Evolutionary conservation across 2,113 vertebrate species (phyloP).

Genomic region (Taurulus bubalis): DNA sequence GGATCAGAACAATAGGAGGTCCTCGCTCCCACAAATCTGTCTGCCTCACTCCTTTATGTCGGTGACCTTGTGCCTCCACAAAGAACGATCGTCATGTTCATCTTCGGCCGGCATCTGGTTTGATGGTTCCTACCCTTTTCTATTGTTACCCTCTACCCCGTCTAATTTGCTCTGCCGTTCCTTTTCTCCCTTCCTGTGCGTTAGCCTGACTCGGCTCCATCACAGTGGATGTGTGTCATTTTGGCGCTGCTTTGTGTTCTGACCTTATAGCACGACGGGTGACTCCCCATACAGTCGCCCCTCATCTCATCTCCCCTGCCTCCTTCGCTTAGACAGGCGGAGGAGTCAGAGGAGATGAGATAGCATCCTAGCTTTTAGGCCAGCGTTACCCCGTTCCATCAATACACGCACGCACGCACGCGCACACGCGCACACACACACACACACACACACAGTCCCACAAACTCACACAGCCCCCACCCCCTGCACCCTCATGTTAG

Average conservation of each 20-base stretch:
- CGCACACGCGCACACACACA: background rate
- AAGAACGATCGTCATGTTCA: constrained; percentile 47
- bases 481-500: constrained; percentile 59
- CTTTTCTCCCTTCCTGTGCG: constrained; percentile 27
- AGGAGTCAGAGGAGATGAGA: constrained; percentile 63
- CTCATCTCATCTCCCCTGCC: constrained; percentile 70
- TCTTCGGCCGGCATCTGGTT: constrained; percentile 51
- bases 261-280: constrained; percentile 68
- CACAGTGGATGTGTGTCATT: constrained; percentile 68
- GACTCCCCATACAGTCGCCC: constrained; percentile 68
- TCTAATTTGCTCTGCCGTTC: constrained; percentile 40
- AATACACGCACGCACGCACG: background rate
- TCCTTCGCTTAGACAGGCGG: constrained; percentile 58
- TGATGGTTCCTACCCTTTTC: constrained; percentile 58
- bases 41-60: constrained; percentile 51
- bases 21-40: constrained; percentile 39
- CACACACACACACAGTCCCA: constrained; percentile 37
- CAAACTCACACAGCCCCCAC: constrained; percentile 38
- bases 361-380: constrained; percentile 62
- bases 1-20: constrained; percentile 46
- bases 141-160: constrained; percentile 40
- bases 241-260: constrained; percentile 67
- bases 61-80: constrained; percentile 53
- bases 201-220: constrained; percentile 53
- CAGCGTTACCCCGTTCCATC: constrained; percentile 19